Conservation (phyloP, 2,888 invertebrate species). For the Andrena flavipes region DNA sequence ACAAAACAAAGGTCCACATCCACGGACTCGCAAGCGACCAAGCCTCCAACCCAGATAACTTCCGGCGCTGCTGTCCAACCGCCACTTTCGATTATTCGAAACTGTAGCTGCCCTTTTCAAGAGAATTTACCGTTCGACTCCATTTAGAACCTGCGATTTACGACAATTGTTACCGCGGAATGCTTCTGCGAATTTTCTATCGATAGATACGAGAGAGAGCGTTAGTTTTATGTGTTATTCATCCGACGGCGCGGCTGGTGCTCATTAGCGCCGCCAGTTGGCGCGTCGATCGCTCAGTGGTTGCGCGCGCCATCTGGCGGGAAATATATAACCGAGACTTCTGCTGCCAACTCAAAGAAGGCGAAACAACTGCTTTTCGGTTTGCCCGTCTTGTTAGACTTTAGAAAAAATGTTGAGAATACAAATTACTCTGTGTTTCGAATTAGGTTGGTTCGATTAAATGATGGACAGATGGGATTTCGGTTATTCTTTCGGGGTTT, state of each 20-base stretch:
- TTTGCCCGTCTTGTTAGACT: conserved; percentile 16
- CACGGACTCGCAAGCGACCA: conserved; percentile 82
- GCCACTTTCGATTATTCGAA: conserved; percentile 66
- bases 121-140: neutral
- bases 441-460: neutral
- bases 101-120: neutral
- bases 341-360: conserved; percentile 53
- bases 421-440: neutral
- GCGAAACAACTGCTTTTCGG: conserved; percentile 34
- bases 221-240: neutral
- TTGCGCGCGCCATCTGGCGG: conserved; percentile 40
- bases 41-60: conserved; percentile 82
- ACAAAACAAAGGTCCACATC: conserved; percentile 90
- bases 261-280: conserved; percentile 20
- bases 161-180: neutral
- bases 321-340: conserved; percentile 32
- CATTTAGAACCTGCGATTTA: neutral
- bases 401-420: conserved; percentile 15
- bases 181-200: neutral
- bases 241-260: neutral
- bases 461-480: neutral
- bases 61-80: conserved; percentile 75
- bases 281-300: conserved; percentile 32
- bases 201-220: neutral
- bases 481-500: neutral